Conservation (phyloP, 30 jellyfish, hydroid and myxozoan genomes). For the Pelagia noctiluca region DNA sequence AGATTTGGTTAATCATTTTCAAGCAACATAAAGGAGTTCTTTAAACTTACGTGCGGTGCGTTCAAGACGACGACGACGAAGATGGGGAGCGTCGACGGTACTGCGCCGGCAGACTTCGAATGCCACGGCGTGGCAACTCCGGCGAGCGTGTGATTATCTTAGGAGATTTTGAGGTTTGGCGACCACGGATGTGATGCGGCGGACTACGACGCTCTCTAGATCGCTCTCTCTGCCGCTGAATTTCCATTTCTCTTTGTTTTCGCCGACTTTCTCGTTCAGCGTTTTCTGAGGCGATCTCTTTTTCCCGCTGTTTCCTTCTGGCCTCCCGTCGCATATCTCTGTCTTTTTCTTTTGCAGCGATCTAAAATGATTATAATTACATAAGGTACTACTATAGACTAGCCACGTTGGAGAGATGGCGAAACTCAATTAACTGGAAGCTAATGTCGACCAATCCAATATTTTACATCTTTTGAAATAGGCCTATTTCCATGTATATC, state of each 20-base stretch:
- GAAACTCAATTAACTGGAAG: background rate
- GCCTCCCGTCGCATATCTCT: conserved; percentile 40
- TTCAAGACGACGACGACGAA: conserved; percentile 38
- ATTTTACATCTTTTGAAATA: too few relatives aligned
- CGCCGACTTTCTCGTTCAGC: conserved; percentile 44
- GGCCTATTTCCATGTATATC: too few relatives aligned
- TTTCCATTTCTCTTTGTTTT: conserved; percentile 42
- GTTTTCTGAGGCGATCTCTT: conserved; percentile 29
- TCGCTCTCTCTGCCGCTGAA: background rate
- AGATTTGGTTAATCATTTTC: too few relatives aligned
- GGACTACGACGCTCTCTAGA: conserved; percentile 36
- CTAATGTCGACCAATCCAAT: background rate
- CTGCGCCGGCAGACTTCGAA: conserved; percentile 54
- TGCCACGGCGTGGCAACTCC: conserved; percentile 21
- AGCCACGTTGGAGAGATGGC: background rate
- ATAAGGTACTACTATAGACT: background rate
- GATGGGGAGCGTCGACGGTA: conserved; percentile 51
- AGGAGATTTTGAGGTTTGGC: background rate
- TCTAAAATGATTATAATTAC: background rate
- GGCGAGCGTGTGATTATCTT: background rate
- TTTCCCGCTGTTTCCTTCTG: conserved; percentile 6
- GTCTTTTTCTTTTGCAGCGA: conserved; percentile 49
- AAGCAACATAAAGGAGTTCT: too few relatives aligned
- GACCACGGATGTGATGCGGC: background rate
- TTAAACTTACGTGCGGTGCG: too few relatives aligned